Base-by-base conservation (phyloP, 2,113 vertebrate genomes). In the Galemys pyrenaicus region DNA sequence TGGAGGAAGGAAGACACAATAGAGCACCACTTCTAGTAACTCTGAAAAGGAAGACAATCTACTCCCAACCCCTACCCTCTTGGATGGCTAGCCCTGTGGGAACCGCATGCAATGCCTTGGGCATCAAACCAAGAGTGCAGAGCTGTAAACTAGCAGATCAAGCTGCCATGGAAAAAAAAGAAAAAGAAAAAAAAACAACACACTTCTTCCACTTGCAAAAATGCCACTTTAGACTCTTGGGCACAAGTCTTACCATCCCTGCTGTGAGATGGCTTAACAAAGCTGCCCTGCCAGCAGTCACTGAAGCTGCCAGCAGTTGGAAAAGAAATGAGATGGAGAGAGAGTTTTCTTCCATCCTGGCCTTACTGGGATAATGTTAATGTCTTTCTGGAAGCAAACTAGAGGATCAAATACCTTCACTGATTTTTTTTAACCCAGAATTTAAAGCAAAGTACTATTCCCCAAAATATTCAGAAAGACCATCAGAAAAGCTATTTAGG, bases 291-390 rank as follows among this genome's bases (percentile, higher is more conserved):
- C 86, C 87, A 89, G 58, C 89, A 75, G 78, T 39, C 73, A 46
- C 39, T 19, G 62, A 62, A 24, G 20, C 73, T 95, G 91, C 93
- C 94, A 96, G 68, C 37, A 68, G 17, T 58, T 95, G 92, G 74
- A 89, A 94, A 78, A 91, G 83, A 81, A 93, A 80, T 35, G n/a
- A 30, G 32, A 71, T 28, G 9, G 62, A 77, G 46, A 64, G 62
- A 92, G 60, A 49, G 37, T 89, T 94, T 89, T 83, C 93, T 95
- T 94, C 86, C 32, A 32, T 75, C 46, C 71, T 83, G 39, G 71
- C 65, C 87, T 94, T 82, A 64, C 64, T 70, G 10, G 54, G 64
- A 91, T 82, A 54, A 46, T 71, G 64, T 56, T 94, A 83, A 84
- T 87, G 16, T 78, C 70, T 93, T 86, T 79, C 79, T 87, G 80